Conservation (phyloP, 2,797 vertebrate species). For the Astyanax mexicanus region DNA sequence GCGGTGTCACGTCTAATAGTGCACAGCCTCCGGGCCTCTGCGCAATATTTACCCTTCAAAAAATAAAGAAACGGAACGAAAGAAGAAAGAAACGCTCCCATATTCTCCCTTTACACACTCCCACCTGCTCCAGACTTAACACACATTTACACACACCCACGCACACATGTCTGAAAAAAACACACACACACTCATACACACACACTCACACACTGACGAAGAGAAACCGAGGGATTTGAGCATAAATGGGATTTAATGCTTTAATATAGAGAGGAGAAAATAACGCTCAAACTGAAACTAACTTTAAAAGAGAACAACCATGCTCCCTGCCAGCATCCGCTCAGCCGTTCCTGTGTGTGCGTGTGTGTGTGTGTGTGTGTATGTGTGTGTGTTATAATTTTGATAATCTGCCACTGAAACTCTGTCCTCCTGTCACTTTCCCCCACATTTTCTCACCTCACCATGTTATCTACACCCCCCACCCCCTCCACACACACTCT, state of each 20-base stretch:
- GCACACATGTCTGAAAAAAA: conserved; percentile 52
- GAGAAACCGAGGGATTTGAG: conserved; percentile 69
- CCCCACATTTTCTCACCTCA: conserved; percentile 58
- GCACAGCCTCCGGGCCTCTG: conserved; percentile 20
- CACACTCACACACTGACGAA: conserved; percentile 10
- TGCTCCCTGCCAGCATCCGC: conserved; percentile 11
- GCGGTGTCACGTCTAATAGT: conserved; percentile 34
- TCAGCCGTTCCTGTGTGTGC: conserved; percentile 31
- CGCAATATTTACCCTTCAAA: conserved; percentile 23
- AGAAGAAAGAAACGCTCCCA: conserved; percentile 73
- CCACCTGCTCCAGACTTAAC: conserved; percentile 76
- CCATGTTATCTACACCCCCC: conserved; percentile 56
- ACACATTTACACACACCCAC: conserved; percentile 60
- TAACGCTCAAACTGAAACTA: conserved; percentile 61
- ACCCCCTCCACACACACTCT: too few species aligned
- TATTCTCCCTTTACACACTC: conserved; percentile 66
- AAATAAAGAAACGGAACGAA: neutral
- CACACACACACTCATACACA: conserved; percentile 14
- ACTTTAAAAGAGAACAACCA: conserved; percentile 46
- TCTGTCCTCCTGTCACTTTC: conserved; percentile 59
- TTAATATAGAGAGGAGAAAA: conserved; percentile 68
- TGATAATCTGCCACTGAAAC: conserved; percentile 53
- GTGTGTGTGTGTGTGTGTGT: conserved; percentile 61
- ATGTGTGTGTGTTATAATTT: conserved; percentile 59
- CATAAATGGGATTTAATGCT: conserved; percentile 73